Base-by-base conservation (phyloP, 2,888 invertebrate species). In the Cephus rjabovi region DNA sequence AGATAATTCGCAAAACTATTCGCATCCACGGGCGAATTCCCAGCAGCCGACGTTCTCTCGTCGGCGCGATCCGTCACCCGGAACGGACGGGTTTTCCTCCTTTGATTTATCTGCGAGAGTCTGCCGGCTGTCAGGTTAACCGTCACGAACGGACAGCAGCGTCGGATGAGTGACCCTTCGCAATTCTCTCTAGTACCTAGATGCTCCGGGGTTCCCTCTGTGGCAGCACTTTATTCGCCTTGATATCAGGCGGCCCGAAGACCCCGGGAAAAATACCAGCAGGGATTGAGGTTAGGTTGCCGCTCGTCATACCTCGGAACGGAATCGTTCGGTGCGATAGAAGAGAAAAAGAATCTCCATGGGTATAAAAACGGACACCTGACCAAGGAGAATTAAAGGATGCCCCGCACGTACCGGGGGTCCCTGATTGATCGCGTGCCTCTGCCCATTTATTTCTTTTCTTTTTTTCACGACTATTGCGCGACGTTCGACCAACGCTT, bases 1-100 rank as follows among this genome's bases (percentile, higher is more conserved):
- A 71, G n/a, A 71, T 15, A 71, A 71, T 30, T 31, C 33, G 71
- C 40, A 88, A 88, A 88, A 86, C 71, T 34, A 15, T 68, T 73
- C 40, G 40, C 15, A 30, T 69, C 6, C 37, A 15, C 74, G 1
- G 1, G 12, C 30, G 12, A 33, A 12, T 30, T 70, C 11, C 70
- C 15, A 4, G 4, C 30, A 11, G 30, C 6, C 70, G 70, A 30
- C 33, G 33, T 11, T 70, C 11, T 30, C 70, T 1, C 70, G 70
- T 15, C 33, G 30, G 12, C 12, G 70, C 30, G 70, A 70, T 70
- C 70, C 70, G 70, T 70, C 70, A 70, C 4, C 70, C 30, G 30
- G 1, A 9, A 70, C 33, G 70, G 30, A 70, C 70, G 15, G 33
- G 30, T 33, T 33, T 12, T 4, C 70, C 30, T 30, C 15, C 33